phyloP scores from a whole-genome alignment of 92 coral and sea anemone genomes.

The Paramuricea clavata region DNA sequence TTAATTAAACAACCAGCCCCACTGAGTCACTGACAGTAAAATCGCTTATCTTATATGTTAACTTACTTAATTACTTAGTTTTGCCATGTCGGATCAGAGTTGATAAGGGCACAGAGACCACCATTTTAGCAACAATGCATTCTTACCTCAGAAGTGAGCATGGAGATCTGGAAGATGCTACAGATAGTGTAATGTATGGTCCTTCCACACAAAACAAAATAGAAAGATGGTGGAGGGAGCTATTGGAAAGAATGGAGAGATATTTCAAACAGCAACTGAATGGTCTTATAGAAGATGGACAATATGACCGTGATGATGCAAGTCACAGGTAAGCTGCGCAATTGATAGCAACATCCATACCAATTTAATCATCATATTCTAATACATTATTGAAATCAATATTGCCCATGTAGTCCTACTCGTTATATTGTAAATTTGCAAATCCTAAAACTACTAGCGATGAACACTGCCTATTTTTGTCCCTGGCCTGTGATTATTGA shows the following conservation, averaged over 20 bases:
- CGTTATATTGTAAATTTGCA: too few relatives aligned
- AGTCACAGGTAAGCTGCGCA: neutral
- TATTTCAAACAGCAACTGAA: slow-evolving; percentile 65
- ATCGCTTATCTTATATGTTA: too few relatives aligned
- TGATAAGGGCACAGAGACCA: slow-evolving; percentile 76
- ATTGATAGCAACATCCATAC: too few relatives aligned
- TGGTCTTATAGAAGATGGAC: slow-evolving; percentile 70
- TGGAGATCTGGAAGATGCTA: slow-evolving; percentile 74
- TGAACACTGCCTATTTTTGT: too few relatives aligned
- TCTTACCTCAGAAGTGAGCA: slow-evolving; percentile 56
- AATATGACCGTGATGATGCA: slow-evolving; percentile 43
- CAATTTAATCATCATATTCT: too few relatives aligned
- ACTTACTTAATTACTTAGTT: slow-evolving; percentile 50
- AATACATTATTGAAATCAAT: too few relatives aligned
- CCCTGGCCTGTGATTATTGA: too few relatives aligned
- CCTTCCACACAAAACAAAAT: slow-evolving; percentile 78
- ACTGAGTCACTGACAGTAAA: too few relatives aligned
- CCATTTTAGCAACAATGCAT: slow-evolving; percentile 73
- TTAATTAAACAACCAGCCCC: too few relatives aligned
- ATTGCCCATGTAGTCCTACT: too few relatives aligned
- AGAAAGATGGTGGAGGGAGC: slow-evolving; percentile 74
- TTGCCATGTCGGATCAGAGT: slow-evolving; percentile 54
- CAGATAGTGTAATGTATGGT: slow-evolving; percentile 69
- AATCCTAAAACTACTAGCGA: too few relatives aligned
- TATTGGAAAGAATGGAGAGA: slow-evolving; percentile 74